These are phyloP conservation scores for Taurulus bubalis DNA, from an alignment of 2,113 vertebrate genomes.

Conservation along the genomic window DNA sequence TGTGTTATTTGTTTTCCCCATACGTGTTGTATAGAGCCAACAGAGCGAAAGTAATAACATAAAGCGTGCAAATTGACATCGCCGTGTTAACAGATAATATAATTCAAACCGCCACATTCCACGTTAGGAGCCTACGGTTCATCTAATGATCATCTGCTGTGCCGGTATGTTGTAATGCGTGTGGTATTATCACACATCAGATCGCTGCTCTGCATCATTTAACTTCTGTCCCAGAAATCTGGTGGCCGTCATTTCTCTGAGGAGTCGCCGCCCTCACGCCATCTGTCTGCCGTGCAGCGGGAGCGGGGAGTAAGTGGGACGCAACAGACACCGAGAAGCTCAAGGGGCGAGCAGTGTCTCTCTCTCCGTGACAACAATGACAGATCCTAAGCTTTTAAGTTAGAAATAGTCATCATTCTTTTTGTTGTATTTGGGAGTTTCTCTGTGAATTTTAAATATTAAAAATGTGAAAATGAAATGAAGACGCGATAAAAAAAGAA, in stretches of 20 bases:
- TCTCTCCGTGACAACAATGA: background rate
- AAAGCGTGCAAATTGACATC: background rate
- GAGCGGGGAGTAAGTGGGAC: constrained; percentile 38
- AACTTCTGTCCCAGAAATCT: constrained; percentile 53
- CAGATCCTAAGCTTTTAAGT: background rate
- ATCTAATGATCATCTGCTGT: background rate
- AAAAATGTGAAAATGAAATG: background rate
- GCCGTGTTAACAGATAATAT: background rate
- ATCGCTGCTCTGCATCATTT: constrained; percentile 26
- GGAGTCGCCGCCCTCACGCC: constrained; percentile 52
- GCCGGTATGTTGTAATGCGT: background rate
- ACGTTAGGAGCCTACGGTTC: background rate
- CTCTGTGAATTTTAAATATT: background rate
- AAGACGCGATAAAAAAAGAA: background rate
- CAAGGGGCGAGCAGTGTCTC: background rate
- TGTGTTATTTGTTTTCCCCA: background rate
- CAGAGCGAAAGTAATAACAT: background rate
- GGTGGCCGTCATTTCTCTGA: constrained; percentile 33
- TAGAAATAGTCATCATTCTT: background rate
- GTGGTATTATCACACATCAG: background rate
- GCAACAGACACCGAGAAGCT: background rate
- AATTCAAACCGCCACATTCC: background rate
- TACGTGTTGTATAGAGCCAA: background rate
- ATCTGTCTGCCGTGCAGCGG: constrained; percentile 54
- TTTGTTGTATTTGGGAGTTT: background rate